Evolutionary conservation across 2,888 invertebrate genomes (phyloP).

Genomic region (Pristionchus entomophagus): DNA sequence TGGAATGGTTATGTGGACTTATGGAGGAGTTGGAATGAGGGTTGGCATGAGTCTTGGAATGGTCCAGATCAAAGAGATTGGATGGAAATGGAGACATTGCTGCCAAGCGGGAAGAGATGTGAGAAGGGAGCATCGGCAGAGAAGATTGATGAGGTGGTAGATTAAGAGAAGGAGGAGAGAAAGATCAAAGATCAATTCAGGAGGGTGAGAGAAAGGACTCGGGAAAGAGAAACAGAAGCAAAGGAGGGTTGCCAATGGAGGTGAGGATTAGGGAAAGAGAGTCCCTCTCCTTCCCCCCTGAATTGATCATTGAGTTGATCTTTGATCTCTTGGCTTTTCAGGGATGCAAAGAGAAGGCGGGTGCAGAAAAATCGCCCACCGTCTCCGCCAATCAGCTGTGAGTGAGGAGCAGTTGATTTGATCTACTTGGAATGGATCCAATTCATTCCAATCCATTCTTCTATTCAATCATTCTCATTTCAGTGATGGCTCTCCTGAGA

Average conservation of each 20-base stretch:
- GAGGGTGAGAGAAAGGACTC: constrained; percentile 30
- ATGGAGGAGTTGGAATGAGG: not conserved
- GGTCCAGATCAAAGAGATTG: not conserved
- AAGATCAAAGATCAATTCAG: constrained; percentile 34
- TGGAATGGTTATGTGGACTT: too few species aligned
- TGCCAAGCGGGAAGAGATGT: not conserved
- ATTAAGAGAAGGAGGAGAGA: not conserved
- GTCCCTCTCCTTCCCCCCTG: too few species aligned
- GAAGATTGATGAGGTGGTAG: not conserved
- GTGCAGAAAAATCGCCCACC: not conserved
- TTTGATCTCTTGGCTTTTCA: too few species aligned
- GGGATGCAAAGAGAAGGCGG: not conserved
- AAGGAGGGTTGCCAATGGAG: too few species aligned
- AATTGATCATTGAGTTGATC: too few species aligned
- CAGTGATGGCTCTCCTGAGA: not conserved
- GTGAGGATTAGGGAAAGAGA: too few species aligned
- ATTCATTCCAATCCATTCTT: not conserved
- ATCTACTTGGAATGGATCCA: not conserved
- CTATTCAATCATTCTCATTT: not conserved
- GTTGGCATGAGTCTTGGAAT: not conserved
- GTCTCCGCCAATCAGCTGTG: too few species aligned
- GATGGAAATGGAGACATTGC: not conserved
- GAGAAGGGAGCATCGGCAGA: not conserved
- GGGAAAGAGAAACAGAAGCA: not conserved
- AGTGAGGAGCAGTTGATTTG: too few species aligned